Percentiles rank a stretch among this genome's conserved stretches.
These are phyloP conservation scores for Homalodisca vitripennis DNA, from an alignment of 1,140 invertebrate genomes.

Conservation along the genomic window DNA sequence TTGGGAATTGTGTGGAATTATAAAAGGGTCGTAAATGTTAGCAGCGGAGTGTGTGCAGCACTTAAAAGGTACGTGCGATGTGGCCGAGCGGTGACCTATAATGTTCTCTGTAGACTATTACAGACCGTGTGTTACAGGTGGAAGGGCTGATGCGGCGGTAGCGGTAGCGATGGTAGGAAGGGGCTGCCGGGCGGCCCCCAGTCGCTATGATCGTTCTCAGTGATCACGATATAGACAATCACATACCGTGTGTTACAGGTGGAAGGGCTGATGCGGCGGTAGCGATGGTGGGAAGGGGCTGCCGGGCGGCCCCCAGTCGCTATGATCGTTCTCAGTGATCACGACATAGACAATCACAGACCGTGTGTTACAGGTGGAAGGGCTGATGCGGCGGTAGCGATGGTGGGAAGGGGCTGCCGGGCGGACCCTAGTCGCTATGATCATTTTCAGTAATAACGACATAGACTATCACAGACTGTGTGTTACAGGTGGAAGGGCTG, in stretches of 20 bases:
- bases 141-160: constrained; percentile 28
- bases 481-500: constrained; percentile 23
- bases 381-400: constrained; percentile 27
- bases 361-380: constrained; percentile 21
- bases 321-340: constrained; percentile 30
- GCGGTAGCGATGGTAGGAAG: constrained; percentile 26
- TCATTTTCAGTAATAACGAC: constrained; percentile 26
- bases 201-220: constrained; percentile 28
- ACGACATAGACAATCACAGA: too few relatives aligned
- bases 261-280: constrained; percentile 26
- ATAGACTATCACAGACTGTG: too few relatives aligned
- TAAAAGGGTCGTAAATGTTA: too few relatives aligned
- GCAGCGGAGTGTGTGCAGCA: too few relatives aligned
- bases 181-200: constrained; percentile 25
- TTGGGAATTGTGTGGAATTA: too few relatives aligned
- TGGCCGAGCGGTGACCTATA: too few relatives aligned
- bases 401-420: constrained; percentile 8
- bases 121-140: too few relatives aligned
- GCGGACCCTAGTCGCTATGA: constrained; percentile 19
- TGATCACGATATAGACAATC: constrained; percentile 17
- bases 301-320: constrained; percentile 10
- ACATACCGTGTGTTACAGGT: constrained; percentile 52
- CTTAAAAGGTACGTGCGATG: too few relatives aligned
- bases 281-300: constrained; percentile 20
- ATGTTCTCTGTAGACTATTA: too few relatives aligned